Evolutionary conservation across 2,797 vertebrate genomes (phyloP).

Genomic region (Mormyrus proboscirostris): DNA sequence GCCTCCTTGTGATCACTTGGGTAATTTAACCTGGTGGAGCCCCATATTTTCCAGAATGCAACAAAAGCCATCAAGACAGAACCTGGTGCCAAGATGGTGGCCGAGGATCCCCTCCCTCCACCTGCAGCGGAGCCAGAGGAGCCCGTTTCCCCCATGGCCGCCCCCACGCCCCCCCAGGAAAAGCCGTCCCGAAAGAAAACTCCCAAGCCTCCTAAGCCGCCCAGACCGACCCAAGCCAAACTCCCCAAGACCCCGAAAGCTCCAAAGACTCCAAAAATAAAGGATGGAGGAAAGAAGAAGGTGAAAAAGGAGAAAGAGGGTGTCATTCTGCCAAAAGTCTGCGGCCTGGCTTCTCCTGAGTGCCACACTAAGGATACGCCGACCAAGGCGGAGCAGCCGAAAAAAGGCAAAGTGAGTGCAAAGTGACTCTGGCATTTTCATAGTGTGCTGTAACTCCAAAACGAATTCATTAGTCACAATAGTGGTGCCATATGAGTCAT

Average conservation of each 20-base stretch:
- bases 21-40: background rate
- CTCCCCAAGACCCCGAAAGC: conserved; percentile 62
- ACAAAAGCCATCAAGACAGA: conserved; percentile 83
- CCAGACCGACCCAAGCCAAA: conserved; percentile 52
- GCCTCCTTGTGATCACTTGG: conserved; percentile 28
- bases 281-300: conserved; percentile 91
- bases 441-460: background rate
- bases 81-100: conserved; percentile 59
- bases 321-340: conserved; percentile 67
- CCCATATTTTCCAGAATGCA: conserved; percentile 58
- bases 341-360: conserved; percentile 84
- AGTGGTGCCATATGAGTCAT: background rate
- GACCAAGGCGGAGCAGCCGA: conserved; percentile 90
- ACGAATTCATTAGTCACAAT: background rate
- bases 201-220: conserved; percentile 58
- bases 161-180: conserved; percentile 72
- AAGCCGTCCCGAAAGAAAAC: conserved; percentile 69
- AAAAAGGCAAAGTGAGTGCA: conserved; percentile 78
- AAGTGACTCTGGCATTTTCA: background rate
- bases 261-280: conserved; percentile 70
- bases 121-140: conserved; percentile 68
- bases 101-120: conserved; percentile 66
- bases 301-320: conserved; percentile 79
- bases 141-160: conserved; percentile 68
- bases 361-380: conserved; percentile 91